Percentiles rank a stretch among this genome's conserved stretches.
These are phyloP conservation scores for Exaiptasia diaphana DNA, from an alignment of 64 coral and sea anemone genomes.

Conservation along the genomic window DNA sequence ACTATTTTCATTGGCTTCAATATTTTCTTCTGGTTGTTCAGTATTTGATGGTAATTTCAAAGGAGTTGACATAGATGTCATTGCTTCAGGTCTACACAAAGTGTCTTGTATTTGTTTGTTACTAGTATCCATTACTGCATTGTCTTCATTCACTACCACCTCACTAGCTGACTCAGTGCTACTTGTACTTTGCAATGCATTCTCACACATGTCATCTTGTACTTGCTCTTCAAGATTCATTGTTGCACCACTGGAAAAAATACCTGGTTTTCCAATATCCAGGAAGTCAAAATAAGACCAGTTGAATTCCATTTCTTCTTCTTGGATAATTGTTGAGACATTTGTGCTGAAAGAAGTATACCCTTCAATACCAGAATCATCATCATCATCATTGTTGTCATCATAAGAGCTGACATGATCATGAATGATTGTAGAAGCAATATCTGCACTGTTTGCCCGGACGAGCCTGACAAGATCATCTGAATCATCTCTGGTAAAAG, in stretches of 20 bases:
- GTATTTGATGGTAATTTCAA: no score
- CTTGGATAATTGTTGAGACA: background rate
- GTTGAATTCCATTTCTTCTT: constrained; percentile 20
- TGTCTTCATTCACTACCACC: background rate
- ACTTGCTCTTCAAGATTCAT: background rate
- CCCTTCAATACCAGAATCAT: constrained; percentile 60
- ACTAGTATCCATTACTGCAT: background rate
- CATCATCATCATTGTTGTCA: constrained; percentile 27
- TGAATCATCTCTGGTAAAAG: background rate
- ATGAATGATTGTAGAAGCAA: background rate
- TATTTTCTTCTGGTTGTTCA: no score
- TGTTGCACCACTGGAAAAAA: background rate
- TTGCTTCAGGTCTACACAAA: no score
- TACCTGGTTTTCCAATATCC: background rate
- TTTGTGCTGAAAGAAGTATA: background rate
- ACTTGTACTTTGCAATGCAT: background rate
- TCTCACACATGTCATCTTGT: background rate
- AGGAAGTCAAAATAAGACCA: constrained; percentile 39
- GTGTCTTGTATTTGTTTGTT: no score
- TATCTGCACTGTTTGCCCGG: background rate
- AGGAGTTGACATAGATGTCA: no score
- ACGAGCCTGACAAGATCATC: background rate
- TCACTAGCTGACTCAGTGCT: background rate
- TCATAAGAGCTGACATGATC: background rate
- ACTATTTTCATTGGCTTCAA: no score